Evolutionary conservation across 2,888 invertebrate species (phyloP), one percentile per base, ranked within the genome.

Genomic region (Ennomos erosarius): DNA sequence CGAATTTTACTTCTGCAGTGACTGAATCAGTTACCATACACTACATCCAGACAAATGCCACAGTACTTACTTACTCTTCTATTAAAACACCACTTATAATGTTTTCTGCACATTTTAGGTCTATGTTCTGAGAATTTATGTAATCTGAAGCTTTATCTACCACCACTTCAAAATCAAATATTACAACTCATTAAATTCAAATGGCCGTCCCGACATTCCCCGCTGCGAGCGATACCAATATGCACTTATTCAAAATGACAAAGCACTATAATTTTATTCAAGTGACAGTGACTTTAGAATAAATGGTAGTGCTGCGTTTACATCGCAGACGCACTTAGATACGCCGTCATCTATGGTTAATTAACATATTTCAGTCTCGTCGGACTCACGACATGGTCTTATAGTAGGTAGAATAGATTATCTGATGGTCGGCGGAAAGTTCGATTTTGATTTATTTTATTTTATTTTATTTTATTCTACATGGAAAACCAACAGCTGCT

Each of bases 301-400:
- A 47, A 40, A 57, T 57, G 36, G 51, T 47, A 51, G 26, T n/a
- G n/a, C 11, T 37, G 36, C 16, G 39, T 50, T 45, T 44, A 69
- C 58, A 47, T 62, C 44, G 48, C 50, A 62, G 52, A 62, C 61
- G 67, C 67, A 67, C 66, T 70, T 63, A 62, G 68, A 67, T 62
- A 54, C 61, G 47, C 46, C 60, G 58, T 71, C 68, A 62, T 69
- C 68, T 64, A 70, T 56, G 54, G 62, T 65, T 65, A 69, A 70
- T 74, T 70, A 71, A 70, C 63, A 71, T 69, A 71, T 73, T 65
- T 67, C 59, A 69, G 65, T 62, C 39, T 53, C 57, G 65, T 61
- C 57, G 54, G 54, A 61, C 42, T 16, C 10, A 37, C 38, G 48
- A 39, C n/a, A 35, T 12, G 37, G 49, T 12, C 40, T 36, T 46